A percentile compares a stretch with the other conserved stretches of the same genome.
Evolutionary conservation across 2,888 invertebrate species (phyloP).

Genomic region (Athalia circularis): DNA sequence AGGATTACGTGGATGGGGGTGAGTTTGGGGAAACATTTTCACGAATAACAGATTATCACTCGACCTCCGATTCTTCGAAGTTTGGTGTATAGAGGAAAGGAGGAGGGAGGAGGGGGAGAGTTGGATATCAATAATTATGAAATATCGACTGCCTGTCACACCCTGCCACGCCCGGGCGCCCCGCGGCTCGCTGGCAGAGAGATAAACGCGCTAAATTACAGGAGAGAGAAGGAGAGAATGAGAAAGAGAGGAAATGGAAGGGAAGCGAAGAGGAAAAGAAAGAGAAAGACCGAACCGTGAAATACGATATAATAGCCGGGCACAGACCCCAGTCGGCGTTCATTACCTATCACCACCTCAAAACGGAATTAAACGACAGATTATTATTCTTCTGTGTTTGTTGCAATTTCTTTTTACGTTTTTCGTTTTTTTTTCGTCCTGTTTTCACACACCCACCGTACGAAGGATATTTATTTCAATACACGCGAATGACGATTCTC

Average conservation of each 20-base stretch:
- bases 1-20: not conserved
- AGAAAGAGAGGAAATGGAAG: slow-evolving; percentile 34
- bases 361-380: slow-evolving; percentile 57
- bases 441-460: not conserved
- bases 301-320: slow-evolving; percentile 55
- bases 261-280: slow-evolving; percentile 50
- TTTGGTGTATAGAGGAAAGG: slow-evolving; percentile 32
- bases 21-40: not conserved
- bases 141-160: slow-evolving; percentile 61
- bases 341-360: slow-evolving; percentile 57
- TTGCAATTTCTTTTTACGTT: not conserved
- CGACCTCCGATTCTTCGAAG: slow-evolving; percentile 50
- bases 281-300: slow-evolving; percentile 49
- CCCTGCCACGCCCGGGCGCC: slow-evolving; percentile 46
- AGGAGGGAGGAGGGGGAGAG: not conserved
- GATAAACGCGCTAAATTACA: slow-evolving; percentile 61
- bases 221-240: slow-evolving; percentile 51
- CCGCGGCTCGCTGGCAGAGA: slow-evolving; percentile 43
- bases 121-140: slow-evolving; percentile 62
- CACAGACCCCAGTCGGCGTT: slow-evolving; percentile 48
- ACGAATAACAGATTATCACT: slow-evolving; percentile 54
- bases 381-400: slow-evolving; percentile 49
- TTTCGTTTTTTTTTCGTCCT: slow-evolving; percentile 1
- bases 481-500: no score
- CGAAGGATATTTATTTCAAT: no score